A percentile compares a stretch with the other conserved stretches of the same genome.
Conservation (phyloP, 2,113 vertebrate species). For the Notothenia coriiceps region DNA sequence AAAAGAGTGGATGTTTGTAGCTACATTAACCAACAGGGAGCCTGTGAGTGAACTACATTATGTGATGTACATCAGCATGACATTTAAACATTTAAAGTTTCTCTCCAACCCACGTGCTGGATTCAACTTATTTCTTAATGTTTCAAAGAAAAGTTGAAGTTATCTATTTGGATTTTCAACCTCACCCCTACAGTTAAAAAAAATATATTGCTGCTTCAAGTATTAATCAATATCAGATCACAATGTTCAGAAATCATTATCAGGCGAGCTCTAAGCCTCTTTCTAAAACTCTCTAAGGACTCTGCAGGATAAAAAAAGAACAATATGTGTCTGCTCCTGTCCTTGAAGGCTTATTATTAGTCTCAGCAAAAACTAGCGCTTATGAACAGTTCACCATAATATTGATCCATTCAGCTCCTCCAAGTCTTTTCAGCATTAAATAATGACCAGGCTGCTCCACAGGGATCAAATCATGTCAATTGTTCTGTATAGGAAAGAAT, state of each 20-base stretch:
- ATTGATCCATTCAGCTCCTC: slow-evolving; percentile 24
- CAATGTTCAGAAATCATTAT: slow-evolving; percentile 20
- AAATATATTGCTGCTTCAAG: slow-evolving; percentile 20
- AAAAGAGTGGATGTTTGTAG: slow-evolving; percentile 49
- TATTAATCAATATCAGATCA: slow-evolving; percentile 43
- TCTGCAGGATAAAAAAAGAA: slow-evolving; percentile 30
- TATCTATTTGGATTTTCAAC: slow-evolving; percentile 4
- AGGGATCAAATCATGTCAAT: slow-evolving; percentile 3
- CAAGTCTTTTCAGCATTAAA: slow-evolving; percentile 38
- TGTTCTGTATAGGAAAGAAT: background rate
- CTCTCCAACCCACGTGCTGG: background rate
- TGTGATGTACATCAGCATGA: slow-evolving; percentile 40
- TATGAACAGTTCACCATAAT: slow-evolving; percentile 8
- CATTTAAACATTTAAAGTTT: slow-evolving; percentile 41
- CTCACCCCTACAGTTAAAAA: background rate
- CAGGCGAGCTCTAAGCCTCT: background rate
- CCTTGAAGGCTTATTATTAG: slow-evolving; percentile 74
- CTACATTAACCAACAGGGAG: slow-evolving; percentile 53
- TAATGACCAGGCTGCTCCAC: slow-evolving; percentile 26
- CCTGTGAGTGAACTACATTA: slow-evolving; percentile 46
- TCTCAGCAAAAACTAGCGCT: slow-evolving; percentile 18
- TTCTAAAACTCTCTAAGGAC: slow-evolving; percentile 10
- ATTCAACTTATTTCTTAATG: slow-evolving; percentile 15
- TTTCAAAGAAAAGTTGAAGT: slow-evolving; percentile 1
- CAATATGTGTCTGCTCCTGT: slow-evolving; percentile 29